Evolutionary conservation across 2,797 vertebrate species (phyloP).

Genomic region (Danio kyathit): DNA sequence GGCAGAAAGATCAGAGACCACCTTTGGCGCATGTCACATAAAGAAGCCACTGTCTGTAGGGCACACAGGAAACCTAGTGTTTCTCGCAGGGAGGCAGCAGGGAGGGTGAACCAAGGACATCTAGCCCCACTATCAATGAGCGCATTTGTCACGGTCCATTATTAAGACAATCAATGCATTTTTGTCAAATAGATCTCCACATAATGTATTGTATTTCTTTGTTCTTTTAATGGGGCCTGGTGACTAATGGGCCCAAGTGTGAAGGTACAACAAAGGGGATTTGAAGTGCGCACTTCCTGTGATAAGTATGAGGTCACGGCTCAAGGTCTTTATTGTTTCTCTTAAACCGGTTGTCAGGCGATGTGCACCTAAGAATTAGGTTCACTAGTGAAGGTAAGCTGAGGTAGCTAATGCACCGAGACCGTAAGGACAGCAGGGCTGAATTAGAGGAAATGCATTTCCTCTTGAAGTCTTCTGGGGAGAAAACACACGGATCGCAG

Average conservation of each 20-base stretch:
- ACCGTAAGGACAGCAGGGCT: background rate
- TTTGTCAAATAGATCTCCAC: conserved; percentile 73
- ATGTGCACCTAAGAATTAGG: conserved; percentile 67
- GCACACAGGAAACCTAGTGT: conserved; percentile 71
- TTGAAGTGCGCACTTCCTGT: conserved; percentile 51
- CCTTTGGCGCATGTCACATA: conserved; percentile 66
- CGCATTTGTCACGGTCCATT: conserved; percentile 77
- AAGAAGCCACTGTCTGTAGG: conserved; percentile 68
- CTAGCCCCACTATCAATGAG: conserved; percentile 70
- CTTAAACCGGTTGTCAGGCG: conserved; percentile 53
- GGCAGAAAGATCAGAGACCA: conserved; percentile 65
- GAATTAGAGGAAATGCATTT: conserved; percentile 38
- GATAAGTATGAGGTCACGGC: conserved; percentile 71
- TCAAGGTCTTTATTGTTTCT: conserved; percentile 71
- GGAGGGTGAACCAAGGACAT: conserved; percentile 73
- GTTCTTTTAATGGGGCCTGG: conserved; percentile 70
- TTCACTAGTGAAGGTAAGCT: conserved; percentile 52
- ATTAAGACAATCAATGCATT: conserved; percentile 76
- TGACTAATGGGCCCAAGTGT: conserved; percentile 73
- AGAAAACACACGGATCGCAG: background rate
- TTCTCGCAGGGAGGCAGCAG: conserved; percentile 51
- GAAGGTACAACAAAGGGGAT: conserved; percentile 70
- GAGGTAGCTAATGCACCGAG: conserved; percentile 59
- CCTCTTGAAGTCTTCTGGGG: conserved; percentile 24
- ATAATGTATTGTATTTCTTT: conserved; percentile 70